phyloP scores from a whole-genome alignment of 1,140 invertebrate genomes.

The Monomorium pharaonis region DNA sequence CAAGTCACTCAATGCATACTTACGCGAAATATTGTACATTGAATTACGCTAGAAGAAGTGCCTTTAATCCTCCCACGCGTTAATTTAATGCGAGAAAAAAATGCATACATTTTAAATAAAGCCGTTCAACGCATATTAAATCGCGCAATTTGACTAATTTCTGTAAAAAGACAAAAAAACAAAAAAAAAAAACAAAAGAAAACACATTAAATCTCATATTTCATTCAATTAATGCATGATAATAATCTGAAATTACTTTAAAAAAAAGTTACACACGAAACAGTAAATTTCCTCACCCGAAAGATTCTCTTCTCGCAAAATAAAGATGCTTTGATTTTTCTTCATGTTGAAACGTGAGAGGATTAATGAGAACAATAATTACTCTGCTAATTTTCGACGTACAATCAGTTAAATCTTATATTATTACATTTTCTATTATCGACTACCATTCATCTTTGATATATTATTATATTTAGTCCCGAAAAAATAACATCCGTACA shows the following conservation, averaged over 20 bases:
- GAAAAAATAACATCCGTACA: slow-evolving; percentile 84
- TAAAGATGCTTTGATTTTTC: slow-evolving; percentile 38
- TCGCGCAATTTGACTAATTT: background rate
- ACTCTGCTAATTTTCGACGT: slow-evolving; percentile 61
- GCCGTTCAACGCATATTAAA: background rate
- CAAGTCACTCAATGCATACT: slow-evolving; percentile 50
- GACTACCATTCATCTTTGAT: slow-evolving; percentile 70
- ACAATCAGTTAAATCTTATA: slow-evolving; percentile 66
- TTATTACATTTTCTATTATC: slow-evolving; percentile 68
- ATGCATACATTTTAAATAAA: background rate
- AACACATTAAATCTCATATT: background rate
- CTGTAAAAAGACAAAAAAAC: too few species aligned
- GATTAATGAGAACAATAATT: slow-evolving; percentile 51
- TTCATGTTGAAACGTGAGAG: slow-evolving; percentile 22
- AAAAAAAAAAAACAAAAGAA: too few species aligned
- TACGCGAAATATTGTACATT: slow-evolving; percentile 56
- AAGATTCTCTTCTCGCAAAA: background rate
- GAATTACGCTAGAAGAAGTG: slow-evolving; percentile 59
- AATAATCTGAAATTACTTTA: background rate
- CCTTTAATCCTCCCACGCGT: slow-evolving; percentile 49
- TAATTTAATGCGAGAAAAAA: background rate
- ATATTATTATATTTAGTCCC: slow-evolving; percentile 75
- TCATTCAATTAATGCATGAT: background rate
- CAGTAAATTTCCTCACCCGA: background rate
- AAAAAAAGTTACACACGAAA: background rate